Conservation (phyloP, 92 coral and sea anemone species). For the Palythoa heliodiscus region DNA sequence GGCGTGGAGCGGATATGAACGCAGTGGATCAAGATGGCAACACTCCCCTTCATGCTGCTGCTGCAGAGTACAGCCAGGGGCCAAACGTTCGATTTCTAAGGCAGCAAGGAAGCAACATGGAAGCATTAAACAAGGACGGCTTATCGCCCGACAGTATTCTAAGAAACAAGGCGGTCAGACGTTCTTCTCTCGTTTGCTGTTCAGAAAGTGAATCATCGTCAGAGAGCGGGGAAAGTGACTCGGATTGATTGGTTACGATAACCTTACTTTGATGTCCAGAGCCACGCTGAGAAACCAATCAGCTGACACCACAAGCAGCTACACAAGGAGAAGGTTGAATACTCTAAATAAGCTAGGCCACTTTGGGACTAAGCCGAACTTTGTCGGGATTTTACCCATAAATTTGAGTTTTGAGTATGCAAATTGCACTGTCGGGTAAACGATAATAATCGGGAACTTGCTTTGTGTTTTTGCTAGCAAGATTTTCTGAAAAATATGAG, state of each 20-base stretch:
- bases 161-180: not conserved
- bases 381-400: too few relatives aligned
- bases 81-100: not conserved
- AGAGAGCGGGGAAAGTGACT: conserved; percentile 27
- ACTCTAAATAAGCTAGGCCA: too few relatives aligned
- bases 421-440: too few relatives aligned
- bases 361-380: too few relatives aligned
- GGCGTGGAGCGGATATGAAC: conserved; percentile 25
- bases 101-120: conserved; percentile 28
- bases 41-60: conserved; percentile 28
- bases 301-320: too few relatives aligned
- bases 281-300: too few relatives aligned
- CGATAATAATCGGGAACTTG: too few relatives aligned
- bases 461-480: too few relatives aligned
- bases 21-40: conserved; percentile 31
- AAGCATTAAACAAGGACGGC: conserved; percentile 12
- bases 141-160: conserved; percentile 13
- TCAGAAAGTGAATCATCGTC: conserved; percentile 32
- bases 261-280: not conserved
- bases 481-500: not conserved
- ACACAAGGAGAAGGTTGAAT: too few relatives aligned
- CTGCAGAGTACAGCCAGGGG: conserved; percentile 19
- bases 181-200: conserved; percentile 20
- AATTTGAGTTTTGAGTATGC: too few relatives aligned
- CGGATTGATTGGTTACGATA: not conserved